Evolutionary conservation across 2,888 invertebrate species (phyloP).

Genomic region (Oxyteleia sp.): DNA sequence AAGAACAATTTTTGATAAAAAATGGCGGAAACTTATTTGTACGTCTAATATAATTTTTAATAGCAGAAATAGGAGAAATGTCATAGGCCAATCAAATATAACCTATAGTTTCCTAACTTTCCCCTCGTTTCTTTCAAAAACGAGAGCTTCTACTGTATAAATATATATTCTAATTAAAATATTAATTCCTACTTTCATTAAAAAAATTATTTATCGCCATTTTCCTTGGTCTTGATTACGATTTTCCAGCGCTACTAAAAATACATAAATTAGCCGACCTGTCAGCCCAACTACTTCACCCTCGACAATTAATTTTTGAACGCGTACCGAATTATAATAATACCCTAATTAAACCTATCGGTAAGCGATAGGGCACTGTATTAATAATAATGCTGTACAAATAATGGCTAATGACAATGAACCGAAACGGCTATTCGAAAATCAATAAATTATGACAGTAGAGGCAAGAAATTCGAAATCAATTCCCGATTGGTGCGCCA

Average conservation of each 20-base stretch:
- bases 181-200: too few relatives aligned
- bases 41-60: too few relatives aligned
- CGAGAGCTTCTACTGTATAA: too few relatives aligned
- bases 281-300: conserved; percentile 6
- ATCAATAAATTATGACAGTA: conserved; percentile 44
- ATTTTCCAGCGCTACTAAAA: background rate
- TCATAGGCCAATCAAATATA: too few relatives aligned
- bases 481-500: conserved; percentile 47
- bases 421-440: conserved; percentile 24
- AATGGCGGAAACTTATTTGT: too few relatives aligned
- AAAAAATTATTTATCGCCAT: too few relatives aligned
- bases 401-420: conserved; percentile 46
- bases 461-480: conserved; percentile 48
- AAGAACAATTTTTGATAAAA: too few relatives aligned
- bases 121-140: too few relatives aligned
- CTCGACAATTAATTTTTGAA: conserved; percentile 20
- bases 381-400: conserved; percentile 33
- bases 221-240: too few relatives aligned
- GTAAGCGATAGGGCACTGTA: conserved; percentile 34
- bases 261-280: background rate
- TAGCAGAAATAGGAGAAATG: too few relatives aligned
- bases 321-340: conserved; percentile 37
- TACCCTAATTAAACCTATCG: conserved; percentile 32
- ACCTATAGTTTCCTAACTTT: too few relatives aligned
- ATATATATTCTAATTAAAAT: too few relatives aligned